phyloP scores from a whole-genome alignment of 2,113 vertebrate species.

The Daphoenositta chrysoptera region DNA sequence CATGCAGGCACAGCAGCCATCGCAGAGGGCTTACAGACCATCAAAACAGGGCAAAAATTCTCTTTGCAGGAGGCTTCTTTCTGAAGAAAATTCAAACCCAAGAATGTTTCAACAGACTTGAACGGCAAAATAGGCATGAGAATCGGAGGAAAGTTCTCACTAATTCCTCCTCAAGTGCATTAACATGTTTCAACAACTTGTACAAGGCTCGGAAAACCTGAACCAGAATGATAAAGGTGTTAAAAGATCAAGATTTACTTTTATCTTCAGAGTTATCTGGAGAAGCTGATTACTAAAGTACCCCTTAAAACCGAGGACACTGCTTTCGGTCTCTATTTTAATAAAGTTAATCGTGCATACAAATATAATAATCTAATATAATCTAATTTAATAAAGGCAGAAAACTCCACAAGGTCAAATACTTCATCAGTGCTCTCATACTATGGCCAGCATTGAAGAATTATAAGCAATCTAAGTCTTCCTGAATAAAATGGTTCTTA shows the following conservation, averaged over 20 bases:
- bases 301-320: background rate
- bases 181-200: background rate
- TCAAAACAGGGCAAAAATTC: background rate
- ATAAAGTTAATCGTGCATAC: background rate
- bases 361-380: background rate
- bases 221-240: background rate
- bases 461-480: background rate
- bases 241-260: background rate
- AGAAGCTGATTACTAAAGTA: background rate
- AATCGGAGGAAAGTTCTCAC: background rate
- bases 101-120: background rate
- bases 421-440: background rate
- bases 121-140: background rate
- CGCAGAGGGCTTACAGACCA: background rate
- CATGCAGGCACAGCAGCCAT: background rate
- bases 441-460: background rate
- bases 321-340: background rate
- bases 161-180: background rate
- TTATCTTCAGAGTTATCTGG: background rate
- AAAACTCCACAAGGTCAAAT: background rate
- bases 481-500: background rate
- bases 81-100: background rate
- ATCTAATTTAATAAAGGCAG: background rate
- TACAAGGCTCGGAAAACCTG: background rate
- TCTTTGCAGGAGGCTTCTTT: background rate